Evolutionary conservation across 1,140 invertebrate genomes (phyloP).

Genomic region (Dreissena polymorpha): DNA sequence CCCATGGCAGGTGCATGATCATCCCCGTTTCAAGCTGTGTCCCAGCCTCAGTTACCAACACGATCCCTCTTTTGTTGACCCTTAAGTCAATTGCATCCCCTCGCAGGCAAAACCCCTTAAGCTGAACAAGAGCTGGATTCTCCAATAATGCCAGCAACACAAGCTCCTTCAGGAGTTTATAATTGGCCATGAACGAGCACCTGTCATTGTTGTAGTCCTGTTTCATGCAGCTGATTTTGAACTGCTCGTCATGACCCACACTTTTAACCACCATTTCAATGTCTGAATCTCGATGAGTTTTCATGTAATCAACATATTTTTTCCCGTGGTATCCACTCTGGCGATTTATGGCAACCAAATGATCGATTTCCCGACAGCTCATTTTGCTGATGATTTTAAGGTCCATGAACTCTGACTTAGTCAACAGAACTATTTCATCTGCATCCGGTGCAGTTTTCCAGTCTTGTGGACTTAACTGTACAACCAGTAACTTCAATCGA

Average conservation of each 20-base stretch:
- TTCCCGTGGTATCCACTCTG: slow-evolving; percentile 25
- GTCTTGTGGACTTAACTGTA: slow-evolving; percentile 18
- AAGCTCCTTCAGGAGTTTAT: slow-evolving; percentile 43
- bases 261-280: slow-evolving; percentile 44
- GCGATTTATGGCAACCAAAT: slow-evolving; percentile 1
- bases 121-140: slow-evolving; percentile 25
- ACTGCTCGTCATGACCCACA: slow-evolving; percentile 29
- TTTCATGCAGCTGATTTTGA: slow-evolving; percentile 51
- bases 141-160: slow-evolving; percentile 30
- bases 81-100: slow-evolving; percentile 43
- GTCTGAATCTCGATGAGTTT: not conserved
- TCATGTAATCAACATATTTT: slow-evolving; percentile 45
- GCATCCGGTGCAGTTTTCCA: slow-evolving; percentile 47
- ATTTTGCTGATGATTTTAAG: slow-evolving; percentile 26
- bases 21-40: slow-evolving; percentile 7
- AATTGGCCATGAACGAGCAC: slow-evolving; percentile 34
- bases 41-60: slow-evolving; percentile 40
- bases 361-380: slow-evolving; percentile 43
- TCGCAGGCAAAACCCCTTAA: slow-evolving; percentile 43
- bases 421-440: slow-evolving; percentile 43
- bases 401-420: slow-evolving; percentile 48
- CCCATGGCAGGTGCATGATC: slow-evolving; percentile 16
- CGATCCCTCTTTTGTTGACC: slow-evolving; percentile 32
- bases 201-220: slow-evolving; percentile 42
- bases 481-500: slow-evolving; percentile 27